These are phyloP conservation scores for Alethe castanea DNA, from an alignment of 2,113 vertebrate genomes.

Conservation along the genomic window DNA sequence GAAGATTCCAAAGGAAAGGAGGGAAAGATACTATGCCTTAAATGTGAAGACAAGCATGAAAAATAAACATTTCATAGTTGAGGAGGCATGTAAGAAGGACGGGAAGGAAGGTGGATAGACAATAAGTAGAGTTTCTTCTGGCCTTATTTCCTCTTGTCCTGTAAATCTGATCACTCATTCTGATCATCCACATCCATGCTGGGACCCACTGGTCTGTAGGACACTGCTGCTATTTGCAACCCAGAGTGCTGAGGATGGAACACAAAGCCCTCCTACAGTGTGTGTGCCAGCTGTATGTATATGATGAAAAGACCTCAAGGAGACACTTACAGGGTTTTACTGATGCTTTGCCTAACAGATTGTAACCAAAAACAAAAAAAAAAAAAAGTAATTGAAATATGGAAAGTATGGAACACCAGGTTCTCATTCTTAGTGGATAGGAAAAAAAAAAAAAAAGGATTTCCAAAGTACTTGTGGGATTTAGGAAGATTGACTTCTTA, in stretches of 20 bases:
- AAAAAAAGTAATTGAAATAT: background rate
- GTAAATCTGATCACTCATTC: background rate
- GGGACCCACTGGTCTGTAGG: background rate
- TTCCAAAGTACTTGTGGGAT: background rate
- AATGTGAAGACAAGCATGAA: background rate
- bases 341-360: background rate
- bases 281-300: background rate
- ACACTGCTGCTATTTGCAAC: background rate
- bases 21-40: background rate
- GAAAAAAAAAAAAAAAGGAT: background rate
- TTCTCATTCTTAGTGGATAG: background rate
- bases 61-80: background rate
- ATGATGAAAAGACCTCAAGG: background rate
- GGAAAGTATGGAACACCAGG: background rate
- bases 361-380: background rate
- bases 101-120: background rate
- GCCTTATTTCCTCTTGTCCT: background rate
- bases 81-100: background rate
- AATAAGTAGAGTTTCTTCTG: background rate
- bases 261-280: background rate
- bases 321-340: background rate
- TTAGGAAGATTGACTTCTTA: background rate
- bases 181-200: background rate
- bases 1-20: background rate
- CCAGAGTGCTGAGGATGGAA: background rate